Percentiles rank a stretch among this genome's conserved stretches.
phyloP scores from a whole-genome alignment of 2,113 vertebrate species.

The Poeciliopsis retropinna region DNA sequence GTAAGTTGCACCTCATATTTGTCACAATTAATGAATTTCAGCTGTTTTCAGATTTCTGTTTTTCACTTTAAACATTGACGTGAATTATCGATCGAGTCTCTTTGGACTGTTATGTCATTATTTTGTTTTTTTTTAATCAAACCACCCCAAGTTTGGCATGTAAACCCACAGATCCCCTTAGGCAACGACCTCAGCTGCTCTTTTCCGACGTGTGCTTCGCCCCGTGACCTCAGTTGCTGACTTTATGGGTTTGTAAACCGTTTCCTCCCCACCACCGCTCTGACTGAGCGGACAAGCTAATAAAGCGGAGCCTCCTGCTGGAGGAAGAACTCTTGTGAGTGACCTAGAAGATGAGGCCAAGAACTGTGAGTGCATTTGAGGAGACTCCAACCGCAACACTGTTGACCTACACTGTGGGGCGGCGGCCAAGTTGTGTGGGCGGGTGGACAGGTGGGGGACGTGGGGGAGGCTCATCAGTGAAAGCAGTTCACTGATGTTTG shows the following conservation, averaged over 20 bases:
- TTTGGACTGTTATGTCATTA: slow-evolving; percentile 39
- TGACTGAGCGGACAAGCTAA: slow-evolving; percentile 45
- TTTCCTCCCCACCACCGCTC: slow-evolving; percentile 23
- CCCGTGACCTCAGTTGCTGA: slow-evolving; percentile 47
- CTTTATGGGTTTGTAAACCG: slow-evolving; percentile 35
- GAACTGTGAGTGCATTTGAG: slow-evolving; percentile 63
- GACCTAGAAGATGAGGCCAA: slow-evolving; percentile 43
- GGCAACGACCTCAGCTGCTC: slow-evolving; percentile 40
- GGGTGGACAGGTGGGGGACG: slow-evolving; percentile 29
- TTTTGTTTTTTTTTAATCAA: background rate
- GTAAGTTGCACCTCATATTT: slow-evolving; percentile 28
- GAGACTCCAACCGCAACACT: slow-evolving; percentile 78
- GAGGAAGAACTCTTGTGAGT: slow-evolving; percentile 42
- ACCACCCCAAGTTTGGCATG: slow-evolving; percentile 57
- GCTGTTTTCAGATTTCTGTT: slow-evolving; percentile 38
- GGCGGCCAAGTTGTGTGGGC: slow-evolving; percentile 41
- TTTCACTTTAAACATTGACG: slow-evolving; percentile 30
- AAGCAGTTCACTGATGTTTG: slow-evolving; percentile 62
- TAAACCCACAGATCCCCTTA: slow-evolving; percentile 35
- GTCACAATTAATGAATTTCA: slow-evolving; percentile 37
- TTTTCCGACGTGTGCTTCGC: slow-evolving; percentile 54
- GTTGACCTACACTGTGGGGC: slow-evolving; percentile 81
- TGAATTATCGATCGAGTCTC: slow-evolving; percentile 34
- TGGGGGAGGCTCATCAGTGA: slow-evolving; percentile 39
- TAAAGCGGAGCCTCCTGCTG: slow-evolving; percentile 39